Evolutionary conservation across 1,140 invertebrate species (phyloP), one percentile per base, ranked within the genome.

Genomic region (Diploscapter pachys): DNA sequence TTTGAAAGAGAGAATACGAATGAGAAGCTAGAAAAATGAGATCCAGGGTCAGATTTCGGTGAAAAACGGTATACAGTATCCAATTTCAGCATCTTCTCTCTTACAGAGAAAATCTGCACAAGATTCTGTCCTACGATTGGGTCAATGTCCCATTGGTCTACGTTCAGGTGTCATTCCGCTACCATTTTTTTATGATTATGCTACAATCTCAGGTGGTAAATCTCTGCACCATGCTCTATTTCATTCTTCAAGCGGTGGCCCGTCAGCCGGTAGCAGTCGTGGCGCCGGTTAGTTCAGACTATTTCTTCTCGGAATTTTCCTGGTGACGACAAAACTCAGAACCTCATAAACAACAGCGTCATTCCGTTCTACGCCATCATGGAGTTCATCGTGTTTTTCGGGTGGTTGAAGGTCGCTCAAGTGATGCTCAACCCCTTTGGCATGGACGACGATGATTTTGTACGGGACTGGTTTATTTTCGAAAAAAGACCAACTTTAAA

Each of bases 361-460:
- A 65, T 81, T 59, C 76, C 80, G 3, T 51, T 79, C 50, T 80
- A 72, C 49, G 68, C 79, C 9, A 69, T 80, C 13, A 55, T 79
- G 9, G 63, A 80, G 59, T 80, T 80, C 52, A 63, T 80, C 49
- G 77, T 81, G 13, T 79, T 81, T 51, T 66, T 80, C 2, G 79
- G 79, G 48, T 80, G 79, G 79, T 50, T 81, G 61, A 80, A 80
- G 65, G 62, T 64, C 11, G 79, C 80, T 11, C 52, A 80, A n/a
- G 68, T 69, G n/a, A 78, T 80, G 66, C 52, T 80, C 9, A 80
- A 80, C 61, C 79, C 79, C 8, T 79, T 80, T 57, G 79, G 79
- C 50, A 68, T 65, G 63, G 79, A 80, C 71, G 79, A 80, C 63
- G 79, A 80, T 54, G 79, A 80, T 57, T 80, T 80, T 51, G 79